Conservation (phyloP, 92 coral and sea anemone genomes). For the Phenganax marumi region DNA sequence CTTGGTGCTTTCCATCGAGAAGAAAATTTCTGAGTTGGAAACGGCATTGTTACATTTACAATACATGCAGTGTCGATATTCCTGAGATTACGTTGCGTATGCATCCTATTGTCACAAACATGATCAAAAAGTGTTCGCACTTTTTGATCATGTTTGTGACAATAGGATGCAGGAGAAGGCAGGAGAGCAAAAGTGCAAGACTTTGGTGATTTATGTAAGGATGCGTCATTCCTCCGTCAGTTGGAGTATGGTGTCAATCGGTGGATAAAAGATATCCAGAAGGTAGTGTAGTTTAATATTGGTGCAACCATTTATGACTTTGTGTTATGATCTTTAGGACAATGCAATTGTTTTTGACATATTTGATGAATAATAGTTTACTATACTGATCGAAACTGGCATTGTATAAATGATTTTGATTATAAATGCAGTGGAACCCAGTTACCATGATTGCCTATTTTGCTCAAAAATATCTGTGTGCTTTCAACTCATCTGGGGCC, state of each 20-base stretch:
- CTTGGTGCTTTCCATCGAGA: constrained; percentile 43
- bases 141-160: too few species aligned
- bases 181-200: constrained; percentile 85
- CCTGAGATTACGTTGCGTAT: constrained; percentile 91
- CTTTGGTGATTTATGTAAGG: constrained; percentile 91
- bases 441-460: not conserved
- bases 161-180: constrained; percentile 62
- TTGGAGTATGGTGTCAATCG: constrained; percentile 91
- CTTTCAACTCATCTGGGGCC: not conserved
- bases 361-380: too few species aligned
- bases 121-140: constrained; percentile 83
- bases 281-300: constrained; percentile 50
- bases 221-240: constrained; percentile 89
- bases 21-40: constrained; percentile 47
- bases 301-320: not conserved
- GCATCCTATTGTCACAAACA: constrained; percentile 71
- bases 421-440: not conserved
- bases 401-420: not conserved
- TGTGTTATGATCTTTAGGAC: not conserved
- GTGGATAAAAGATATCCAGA: constrained; percentile 98
- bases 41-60: constrained; percentile 99
- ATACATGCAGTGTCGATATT: constrained; percentile 90
- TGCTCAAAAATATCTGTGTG: not conserved
- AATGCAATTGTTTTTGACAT: not conserved
- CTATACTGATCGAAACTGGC: too few species aligned